Conservation (phyloP, 2,113 vertebrate genomes). For the Dendrocopos noguchii region DNA sequence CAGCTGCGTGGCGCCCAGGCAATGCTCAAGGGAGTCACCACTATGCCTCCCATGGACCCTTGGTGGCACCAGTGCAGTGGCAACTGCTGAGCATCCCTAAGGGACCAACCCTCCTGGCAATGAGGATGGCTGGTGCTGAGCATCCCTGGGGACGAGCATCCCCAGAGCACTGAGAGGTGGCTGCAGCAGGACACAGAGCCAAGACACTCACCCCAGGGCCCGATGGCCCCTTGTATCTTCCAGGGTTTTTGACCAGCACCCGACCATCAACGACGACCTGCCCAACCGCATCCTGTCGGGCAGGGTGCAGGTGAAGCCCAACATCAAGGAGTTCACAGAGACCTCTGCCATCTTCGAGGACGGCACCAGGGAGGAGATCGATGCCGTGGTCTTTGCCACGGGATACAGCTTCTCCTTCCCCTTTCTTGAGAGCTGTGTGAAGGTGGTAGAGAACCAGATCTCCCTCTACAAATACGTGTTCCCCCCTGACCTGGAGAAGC, state of each 20-base stretch:
- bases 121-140: not conserved
- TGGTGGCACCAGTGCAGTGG: not conserved
- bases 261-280: conserved; percentile 84
- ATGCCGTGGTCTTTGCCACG: conserved; percentile 87
- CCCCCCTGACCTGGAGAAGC: conserved; percentile 78
- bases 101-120: not conserved
- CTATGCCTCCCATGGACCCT: not conserved
- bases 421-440: conserved; percentile 79
- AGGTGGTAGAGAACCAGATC: conserved; percentile 76
- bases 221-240: not conserved
- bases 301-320: conserved; percentile 80
- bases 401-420: conserved; percentile 85
- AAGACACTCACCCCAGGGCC: not conserved
- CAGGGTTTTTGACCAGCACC: conserved; percentile 76
- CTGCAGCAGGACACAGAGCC: not conserved
- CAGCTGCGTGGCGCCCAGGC: not conserved
- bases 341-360: conserved; percentile 86
- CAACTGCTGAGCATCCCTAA: not conserved
- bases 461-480: conserved; percentile 85
- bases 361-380: conserved; percentile 82
- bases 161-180: not conserved
- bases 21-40: not conserved
- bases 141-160: not conserved
- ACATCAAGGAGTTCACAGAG: conserved; percentile 80
- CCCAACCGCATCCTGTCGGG: conserved; percentile 86